Conservation (phyloP, 2,797 vertebrate genomes). For the Spinus pinus region DNA sequence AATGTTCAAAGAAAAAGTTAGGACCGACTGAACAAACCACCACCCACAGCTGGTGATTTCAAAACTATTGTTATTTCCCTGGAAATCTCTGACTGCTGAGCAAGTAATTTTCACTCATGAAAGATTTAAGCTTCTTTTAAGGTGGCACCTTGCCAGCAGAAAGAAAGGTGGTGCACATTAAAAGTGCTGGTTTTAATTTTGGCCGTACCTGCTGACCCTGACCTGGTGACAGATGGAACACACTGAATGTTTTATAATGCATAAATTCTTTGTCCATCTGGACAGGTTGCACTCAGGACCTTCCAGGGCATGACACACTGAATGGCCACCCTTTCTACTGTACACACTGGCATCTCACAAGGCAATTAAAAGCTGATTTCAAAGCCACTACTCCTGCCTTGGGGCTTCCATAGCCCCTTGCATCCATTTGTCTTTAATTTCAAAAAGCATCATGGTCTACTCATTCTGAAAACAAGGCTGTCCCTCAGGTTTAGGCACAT, state of each 20-base stretch:
- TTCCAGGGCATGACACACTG: background rate
- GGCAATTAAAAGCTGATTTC: background rate
- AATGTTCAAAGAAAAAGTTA: background rate
- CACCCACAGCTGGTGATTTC: background rate
- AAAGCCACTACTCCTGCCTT: background rate
- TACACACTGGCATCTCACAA: background rate
- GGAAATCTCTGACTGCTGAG: background rate
- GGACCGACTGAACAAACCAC: background rate
- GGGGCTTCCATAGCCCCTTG: background rate
- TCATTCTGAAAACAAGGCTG: background rate
- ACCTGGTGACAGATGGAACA: background rate
- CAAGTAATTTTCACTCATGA: background rate
- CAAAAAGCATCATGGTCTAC: background rate
- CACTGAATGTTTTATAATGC: rapidly evolving
- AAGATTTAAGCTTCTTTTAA: background rate
- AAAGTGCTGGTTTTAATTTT: background rate
- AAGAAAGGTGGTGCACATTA: background rate
- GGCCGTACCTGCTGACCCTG: background rate
- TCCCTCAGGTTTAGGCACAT: background rate
- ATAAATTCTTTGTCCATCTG: background rate
- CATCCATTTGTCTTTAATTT: background rate
- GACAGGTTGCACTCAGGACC: background rate
- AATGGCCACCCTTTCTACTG: background rate
- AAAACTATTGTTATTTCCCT: background rate
- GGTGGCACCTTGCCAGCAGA: background rate